Percentiles rank a stretch among this genome's conserved stretches.
These are phyloP conservation scores for Calephelis perditalis DNA, from an alignment of 2,888 invertebrate genomes.

Conservation along the genomic window DNA sequence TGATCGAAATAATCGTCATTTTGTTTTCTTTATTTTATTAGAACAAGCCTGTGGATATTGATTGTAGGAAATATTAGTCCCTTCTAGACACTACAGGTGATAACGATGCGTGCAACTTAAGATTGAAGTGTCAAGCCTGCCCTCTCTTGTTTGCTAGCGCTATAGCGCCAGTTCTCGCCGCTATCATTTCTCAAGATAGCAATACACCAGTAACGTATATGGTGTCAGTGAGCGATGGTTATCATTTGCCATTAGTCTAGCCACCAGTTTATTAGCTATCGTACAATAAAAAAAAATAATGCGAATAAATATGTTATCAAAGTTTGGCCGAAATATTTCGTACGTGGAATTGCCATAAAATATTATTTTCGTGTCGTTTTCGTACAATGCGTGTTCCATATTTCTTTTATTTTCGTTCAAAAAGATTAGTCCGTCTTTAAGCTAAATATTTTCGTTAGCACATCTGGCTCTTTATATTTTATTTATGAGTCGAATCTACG, in stretches of 20 bases:
- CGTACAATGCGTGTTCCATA: slow-evolving; percentile 36
- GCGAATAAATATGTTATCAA: slow-evolving; percentile 35
- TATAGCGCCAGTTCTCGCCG: no score
- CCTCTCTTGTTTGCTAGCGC: no score
- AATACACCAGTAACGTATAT: no score
- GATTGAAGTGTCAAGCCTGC: no score
- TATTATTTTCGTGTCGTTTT: slow-evolving; percentile 9
- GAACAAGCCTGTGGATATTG: no score
- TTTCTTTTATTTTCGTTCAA: slow-evolving; percentile 43
- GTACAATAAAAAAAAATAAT: slow-evolving; percentile 35
- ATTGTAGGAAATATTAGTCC: no score
- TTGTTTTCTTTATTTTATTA: slow-evolving; percentile 28
- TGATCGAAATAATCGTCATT: slow-evolving; percentile 39
- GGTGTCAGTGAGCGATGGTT: no score
- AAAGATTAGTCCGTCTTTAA: slow-evolving; percentile 41
- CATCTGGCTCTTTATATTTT: slow-evolving; percentile 48
- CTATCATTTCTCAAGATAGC: no score
- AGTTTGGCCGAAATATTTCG: slow-evolving; percentile 7
- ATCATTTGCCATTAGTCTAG: no score
- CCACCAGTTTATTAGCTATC: slow-evolving; percentile 37
- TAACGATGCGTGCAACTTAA: no score
- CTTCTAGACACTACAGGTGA: no score
- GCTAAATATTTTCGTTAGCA: slow-evolving; percentile 37
- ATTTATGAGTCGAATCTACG: slow-evolving; percentile 46
- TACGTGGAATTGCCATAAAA: slow-evolving; percentile 7